phyloP scores from a whole-genome alignment of 2,113 vertebrate species.

The Suncus etruscus region DNA sequence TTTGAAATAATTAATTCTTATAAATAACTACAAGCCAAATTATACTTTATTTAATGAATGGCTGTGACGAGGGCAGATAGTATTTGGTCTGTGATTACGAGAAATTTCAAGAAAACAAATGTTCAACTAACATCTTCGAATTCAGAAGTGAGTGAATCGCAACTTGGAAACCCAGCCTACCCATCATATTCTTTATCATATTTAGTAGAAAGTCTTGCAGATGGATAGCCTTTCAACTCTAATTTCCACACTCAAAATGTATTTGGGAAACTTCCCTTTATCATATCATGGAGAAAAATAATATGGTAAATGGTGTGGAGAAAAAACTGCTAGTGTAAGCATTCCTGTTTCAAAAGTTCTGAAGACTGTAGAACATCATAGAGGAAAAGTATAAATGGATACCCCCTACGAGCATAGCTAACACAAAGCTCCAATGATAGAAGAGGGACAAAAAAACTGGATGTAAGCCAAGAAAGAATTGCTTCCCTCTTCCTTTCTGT shows the following conservation, averaged over 20 bases:
- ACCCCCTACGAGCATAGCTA: no score
- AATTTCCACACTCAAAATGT: not conserved
- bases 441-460: not conserved
- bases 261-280: not conserved
- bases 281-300: not conserved
- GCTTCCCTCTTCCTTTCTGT: not conserved
- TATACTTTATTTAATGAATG: not conserved
- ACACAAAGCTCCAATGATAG: no score
- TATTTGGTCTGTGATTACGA: not conserved
- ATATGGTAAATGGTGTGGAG: not conserved
- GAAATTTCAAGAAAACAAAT: not conserved
- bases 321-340: not conserved
- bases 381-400: not conserved
- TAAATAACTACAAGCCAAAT: slow-evolving; percentile 12
- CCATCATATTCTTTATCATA: not conserved
- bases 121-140: not conserved
- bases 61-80: not conserved
- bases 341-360: not conserved
- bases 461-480: not conserved
- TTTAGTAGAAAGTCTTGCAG: not conserved
- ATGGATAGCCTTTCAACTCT: not conserved
- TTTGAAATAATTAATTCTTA: slow-evolving; percentile 7
- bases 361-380: not conserved
- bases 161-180: not conserved
- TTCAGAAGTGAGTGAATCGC: not conserved